Conservation (phyloP, 2,113 vertebrate genomes). For the Scophthalmus maximus region DNA sequence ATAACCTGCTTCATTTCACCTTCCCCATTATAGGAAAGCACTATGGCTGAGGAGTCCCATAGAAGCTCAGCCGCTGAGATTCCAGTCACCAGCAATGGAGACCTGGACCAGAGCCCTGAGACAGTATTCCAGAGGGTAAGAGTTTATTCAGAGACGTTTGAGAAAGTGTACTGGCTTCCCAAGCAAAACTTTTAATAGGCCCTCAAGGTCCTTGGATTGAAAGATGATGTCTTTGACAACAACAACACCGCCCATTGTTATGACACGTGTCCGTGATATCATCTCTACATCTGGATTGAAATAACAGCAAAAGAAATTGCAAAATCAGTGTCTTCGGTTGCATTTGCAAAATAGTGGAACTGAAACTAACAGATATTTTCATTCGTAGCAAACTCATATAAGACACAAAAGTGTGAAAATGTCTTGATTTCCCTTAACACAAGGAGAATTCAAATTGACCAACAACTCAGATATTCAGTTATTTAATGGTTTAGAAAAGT, state of each 20-base stretch:
- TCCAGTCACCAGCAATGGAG: slow-evolving; percentile 94
- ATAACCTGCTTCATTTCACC: slow-evolving; percentile 27
- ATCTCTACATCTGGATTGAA: too few relatives aligned
- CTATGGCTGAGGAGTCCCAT: slow-evolving; percentile 91
- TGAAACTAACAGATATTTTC: too few relatives aligned
- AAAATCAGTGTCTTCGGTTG: too few relatives aligned
- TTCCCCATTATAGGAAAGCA: slow-evolving; percentile 74
- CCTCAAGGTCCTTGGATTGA: background rate
- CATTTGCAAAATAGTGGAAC: too few relatives aligned
- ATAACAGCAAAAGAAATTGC: too few relatives aligned
- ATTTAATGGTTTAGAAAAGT: too few relatives aligned
- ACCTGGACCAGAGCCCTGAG: slow-evolving; percentile 87
- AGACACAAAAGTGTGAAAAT: too few relatives aligned
- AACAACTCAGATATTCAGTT: too few relatives aligned
- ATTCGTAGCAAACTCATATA: too few relatives aligned
- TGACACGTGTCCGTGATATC: background rate
- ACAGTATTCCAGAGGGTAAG: slow-evolving; percentile 89
- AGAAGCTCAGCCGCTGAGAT: slow-evolving; percentile 95
- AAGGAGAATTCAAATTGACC: too few relatives aligned
- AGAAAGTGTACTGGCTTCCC: background rate
- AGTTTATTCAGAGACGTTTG: background rate
- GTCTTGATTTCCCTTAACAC: too few relatives aligned
- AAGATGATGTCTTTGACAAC: background rate
- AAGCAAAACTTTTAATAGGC: background rate
- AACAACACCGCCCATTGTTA: background rate